These are phyloP conservation scores for Carterocephalus palaemon DNA, from an alignment of 2,888 invertebrate genomes.

Conservation along the genomic window DNA sequence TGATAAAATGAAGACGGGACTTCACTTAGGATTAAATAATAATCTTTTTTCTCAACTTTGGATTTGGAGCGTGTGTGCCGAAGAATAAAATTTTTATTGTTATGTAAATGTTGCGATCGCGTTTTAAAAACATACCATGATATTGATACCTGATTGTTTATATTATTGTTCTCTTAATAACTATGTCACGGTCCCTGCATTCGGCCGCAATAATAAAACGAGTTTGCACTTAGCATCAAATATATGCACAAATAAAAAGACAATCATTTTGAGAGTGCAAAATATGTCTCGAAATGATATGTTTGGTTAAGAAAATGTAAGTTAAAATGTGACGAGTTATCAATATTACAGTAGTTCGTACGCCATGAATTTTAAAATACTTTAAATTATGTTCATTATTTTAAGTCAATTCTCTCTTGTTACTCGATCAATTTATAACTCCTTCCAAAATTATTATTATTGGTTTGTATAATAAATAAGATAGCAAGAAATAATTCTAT, in stretches of 20 bases:
- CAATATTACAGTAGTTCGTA: no score
- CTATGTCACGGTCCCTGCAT: constrained; percentile 48
- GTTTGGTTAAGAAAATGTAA: no score
- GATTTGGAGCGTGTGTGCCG: constrained; percentile 48
- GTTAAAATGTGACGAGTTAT: no score
- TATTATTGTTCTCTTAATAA: constrained; percentile 56
- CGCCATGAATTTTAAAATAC: no score
- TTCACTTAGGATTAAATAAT: constrained; percentile 75
- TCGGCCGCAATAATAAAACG: constrained; percentile 36
- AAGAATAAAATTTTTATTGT: constrained; percentile 65
- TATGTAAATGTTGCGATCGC: constrained; percentile 51
- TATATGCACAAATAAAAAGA: constrained; percentile 23
- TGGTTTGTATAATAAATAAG: no score
- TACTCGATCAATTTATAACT: background rate
- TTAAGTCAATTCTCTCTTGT: no score
- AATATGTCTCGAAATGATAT: background rate
- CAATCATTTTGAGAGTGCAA: constrained; percentile 11
- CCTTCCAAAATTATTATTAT: no score
- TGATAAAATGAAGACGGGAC: constrained; percentile 77
- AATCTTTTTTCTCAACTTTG: constrained; percentile 47
- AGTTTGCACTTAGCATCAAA: constrained; percentile 32
- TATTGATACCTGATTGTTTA: constrained; percentile 56
- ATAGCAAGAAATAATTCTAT: no score
- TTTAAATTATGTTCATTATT: no score
- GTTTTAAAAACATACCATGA: constrained; percentile 53